Evolutionary conservation across 35 echinoderm and acorn worm species (phyloP), one percentile per base, ranked within the genome.

Genomic region (Apostichopus japonicus): DNA sequence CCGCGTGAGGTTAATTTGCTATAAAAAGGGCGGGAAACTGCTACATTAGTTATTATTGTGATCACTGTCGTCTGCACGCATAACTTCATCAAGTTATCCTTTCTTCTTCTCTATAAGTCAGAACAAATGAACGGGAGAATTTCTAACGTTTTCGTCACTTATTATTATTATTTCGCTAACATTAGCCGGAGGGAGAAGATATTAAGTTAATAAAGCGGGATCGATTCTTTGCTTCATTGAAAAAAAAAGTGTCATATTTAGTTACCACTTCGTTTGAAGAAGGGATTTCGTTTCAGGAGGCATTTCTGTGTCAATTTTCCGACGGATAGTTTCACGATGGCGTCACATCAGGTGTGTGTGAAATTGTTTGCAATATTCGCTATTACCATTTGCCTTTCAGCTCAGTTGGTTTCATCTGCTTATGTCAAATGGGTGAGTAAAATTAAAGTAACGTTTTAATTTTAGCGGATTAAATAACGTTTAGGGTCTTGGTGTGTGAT

Each of bases 341-440:
- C 86, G 57, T 53, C 67, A 65, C 53, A 67, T 72, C 86, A 67
- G 61, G 14, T 44, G 61, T 89, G 11, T 67, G 61, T 72, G 21
- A 89, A 89, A 44, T 14, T 89, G 63, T 89, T 89, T 65, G 62
- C 86, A 65, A 72, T 89, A 14, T 89, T 89, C 22, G 86, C 86
- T 65, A 89, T 89, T 73, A 89, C 86, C 86, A 17, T 89, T 33
- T 89, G 86, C 62, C 86, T 89, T 89, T 89, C 86, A 65, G 23
- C 86, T 8, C 86, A 89, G 24, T 54, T 89, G 16, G 86, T 89
- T 27, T 89, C 86, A 7, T 89, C 86, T 44, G 86, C 65, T 63
- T 89, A 89, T 51, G 61, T 51, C 0, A 89, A 72, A 51, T 89
- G 86, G 86, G 86, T 89, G 67, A 89, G 86, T 89, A 84, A 24